phyloP scores from a whole-genome alignment of 2,888 invertebrate species.

The Brenthis daphne region DNA sequence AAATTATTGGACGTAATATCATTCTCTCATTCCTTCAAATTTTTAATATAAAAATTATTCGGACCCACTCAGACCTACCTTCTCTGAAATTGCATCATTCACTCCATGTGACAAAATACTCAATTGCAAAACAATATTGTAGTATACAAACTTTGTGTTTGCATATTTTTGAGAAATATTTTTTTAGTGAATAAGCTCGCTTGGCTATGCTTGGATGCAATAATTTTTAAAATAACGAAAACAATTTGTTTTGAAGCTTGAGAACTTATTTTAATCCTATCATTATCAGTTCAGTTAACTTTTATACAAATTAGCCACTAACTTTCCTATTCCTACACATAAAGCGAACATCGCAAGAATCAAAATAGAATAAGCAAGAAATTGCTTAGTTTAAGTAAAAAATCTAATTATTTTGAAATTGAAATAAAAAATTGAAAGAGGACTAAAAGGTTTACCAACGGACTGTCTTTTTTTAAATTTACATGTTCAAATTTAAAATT shows the following conservation, averaged over 20 bases:
- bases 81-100: slow-evolving; percentile 45
- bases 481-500: no score
- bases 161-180: neutral
- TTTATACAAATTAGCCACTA: slow-evolving; percentile 41
- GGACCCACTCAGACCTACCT: slow-evolving; percentile 59
- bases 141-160: neutral
- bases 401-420: no score
- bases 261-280: slow-evolving; percentile 58
- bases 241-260: neutral
- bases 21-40: slow-evolving; percentile 71
- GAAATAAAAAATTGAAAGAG: no score
- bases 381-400: no score
- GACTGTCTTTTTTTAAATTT: no score
- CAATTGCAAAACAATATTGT: slow-evolving; percentile 24
- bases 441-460: no score
- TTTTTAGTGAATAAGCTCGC: no score
- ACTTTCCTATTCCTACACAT: neutral
- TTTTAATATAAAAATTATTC: slow-evolving; percentile 81
- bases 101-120: slow-evolving; percentile 49
- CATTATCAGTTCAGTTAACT: slow-evolving; percentile 75
- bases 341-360: neutral
- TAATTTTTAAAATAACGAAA: neutral
- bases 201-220: no score
- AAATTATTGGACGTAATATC: slow-evolving; percentile 71
- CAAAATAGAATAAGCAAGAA: no score